Base-by-base conservation (phyloP, 2,797 vertebrate species). In the Syngnathus rostellatus region DNA sequence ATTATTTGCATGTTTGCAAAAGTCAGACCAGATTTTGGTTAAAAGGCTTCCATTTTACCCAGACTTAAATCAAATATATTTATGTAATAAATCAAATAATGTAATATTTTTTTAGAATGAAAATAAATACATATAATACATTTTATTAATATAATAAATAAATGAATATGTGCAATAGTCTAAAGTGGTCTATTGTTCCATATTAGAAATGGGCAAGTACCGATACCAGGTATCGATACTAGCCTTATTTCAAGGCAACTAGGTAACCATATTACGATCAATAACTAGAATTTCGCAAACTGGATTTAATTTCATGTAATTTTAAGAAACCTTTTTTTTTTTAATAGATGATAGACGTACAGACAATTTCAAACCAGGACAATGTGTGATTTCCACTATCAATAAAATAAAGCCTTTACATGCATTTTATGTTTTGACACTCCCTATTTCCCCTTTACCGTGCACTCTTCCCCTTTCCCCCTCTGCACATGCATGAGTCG, bases 401-500 rank as follows among this genome's bases (percentile, higher is more conserved):
- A 19, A 54, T 11, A 38, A 68, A 54, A 67, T 21, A 40, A 23
- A 62, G 51, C 68, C 38, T 40, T 39, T 21, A n/a, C 17, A 46
- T 53, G 25, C n/a, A 12, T 70, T 65, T 65, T 19, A 21, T 43
- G 73, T 67, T 66, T 48, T 40, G 55, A 54, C 63, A 43, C 51
- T 3, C 55, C 55, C 55, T 37, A 57, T 57, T 37, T 57, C 38
- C 8, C 55, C 55, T 57, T 37, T 31, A 57, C 25, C 31, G 7
- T 37, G 55, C 25, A 55, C 50, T 51, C 21, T n/a, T 25, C 54
- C 54, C 54, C 17, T 60, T 39, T 46, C 1, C 53, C 8, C 39
- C 21, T 62, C 46, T 4, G 43, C 14, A 2, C 58, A 76, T 37
- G 59, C 74, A 76, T 72, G 67, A 77, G 64, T 78, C 77, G 62